Base-by-base conservation (phyloP, 2,113 vertebrate species). In the Eupsittula cactorum region DNA sequence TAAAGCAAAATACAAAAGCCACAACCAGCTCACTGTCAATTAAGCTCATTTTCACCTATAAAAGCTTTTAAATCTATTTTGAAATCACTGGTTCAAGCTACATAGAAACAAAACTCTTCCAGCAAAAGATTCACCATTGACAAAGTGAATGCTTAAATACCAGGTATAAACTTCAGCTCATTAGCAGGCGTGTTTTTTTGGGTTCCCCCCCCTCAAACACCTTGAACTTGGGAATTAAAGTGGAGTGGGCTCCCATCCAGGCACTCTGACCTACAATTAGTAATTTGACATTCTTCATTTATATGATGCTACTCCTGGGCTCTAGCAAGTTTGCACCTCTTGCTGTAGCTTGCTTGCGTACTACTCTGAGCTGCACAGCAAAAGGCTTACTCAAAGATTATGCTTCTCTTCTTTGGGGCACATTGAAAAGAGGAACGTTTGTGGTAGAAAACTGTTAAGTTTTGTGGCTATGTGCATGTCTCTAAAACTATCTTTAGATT, bases 1-100 rank as follows among this genome's bases (percentile, higher is more conserved):
- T 83, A 95, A 95, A 94, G 47, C 41, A 91, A 82, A 86, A 78
- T 42, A 90, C 33, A 95, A 94, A 80, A 50, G 73, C 60, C 63
- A 82, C 71, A 95, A 76, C 29, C 86, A 85, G 60, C 29, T 87
- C 47, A 52, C 29, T 92, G 55, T 83, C 87, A 95, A 11, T 81
- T 64, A 82, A 82, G 39, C 46, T 88, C 42, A 68, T 88, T 96
- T 93, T 93, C 84, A 93, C 88, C 80, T 90, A 44, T 39, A 70
- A 67, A 92, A 86, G 49, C 24, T 28, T 64, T 78, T 49, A 63
- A 82, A 92, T 41, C 29, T 67, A 55, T 93, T 82, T 92, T 83
- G 31, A 74, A 76, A 86, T 53, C 44, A 44, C 37, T 60, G 60
- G 44, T 16, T 80, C 11, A 46, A 42, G 31, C 62, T 59, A 42